Conservation (phyloP, 2,797 vertebrate species). For the Sebastolobus altivelis region DNA sequence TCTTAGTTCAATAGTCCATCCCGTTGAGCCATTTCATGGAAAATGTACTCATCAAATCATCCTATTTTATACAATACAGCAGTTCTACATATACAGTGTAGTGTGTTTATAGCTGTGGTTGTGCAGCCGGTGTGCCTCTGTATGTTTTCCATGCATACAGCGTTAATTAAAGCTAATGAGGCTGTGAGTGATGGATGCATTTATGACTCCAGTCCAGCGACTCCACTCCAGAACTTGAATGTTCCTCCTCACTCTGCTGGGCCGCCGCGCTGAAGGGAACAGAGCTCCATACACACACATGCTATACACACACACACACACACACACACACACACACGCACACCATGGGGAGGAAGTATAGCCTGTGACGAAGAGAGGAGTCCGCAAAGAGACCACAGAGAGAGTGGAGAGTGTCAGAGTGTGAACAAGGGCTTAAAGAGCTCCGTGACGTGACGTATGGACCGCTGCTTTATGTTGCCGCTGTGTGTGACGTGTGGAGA, state of each 20-base stretch:
- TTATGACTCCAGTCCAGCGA: slow-evolving; percentile 71
- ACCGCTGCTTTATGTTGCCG: slow-evolving; percentile 39
- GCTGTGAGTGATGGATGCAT: slow-evolving; percentile 13
- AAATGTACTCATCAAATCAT: background rate
- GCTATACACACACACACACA: slow-evolving; percentile 44
- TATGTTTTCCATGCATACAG: background rate
- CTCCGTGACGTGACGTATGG: slow-evolving; percentile 58
- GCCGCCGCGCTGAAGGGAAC: slow-evolving; percentile 61
- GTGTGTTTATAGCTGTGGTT: background rate
- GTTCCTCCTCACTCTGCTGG: slow-evolving; percentile 60
- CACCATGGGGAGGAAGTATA: slow-evolving; percentile 77
- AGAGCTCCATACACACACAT: slow-evolving; percentile 58
- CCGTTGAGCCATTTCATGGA: background rate
- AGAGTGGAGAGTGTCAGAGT: slow-evolving; percentile 57
- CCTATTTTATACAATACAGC: background rate
- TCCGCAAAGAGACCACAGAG: slow-evolving; percentile 52
- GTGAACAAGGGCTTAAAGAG: slow-evolving; percentile 56
- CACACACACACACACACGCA: slow-evolving; percentile 35
- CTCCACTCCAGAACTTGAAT: slow-evolving; percentile 71
- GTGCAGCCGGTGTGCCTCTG: background rate
- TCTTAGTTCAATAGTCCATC: background rate
- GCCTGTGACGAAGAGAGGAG: slow-evolving; percentile 60
- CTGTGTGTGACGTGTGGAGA: slow-evolving; percentile 59
- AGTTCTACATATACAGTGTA: background rate
- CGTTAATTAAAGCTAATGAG: background rate